phyloP scores from a whole-genome alignment of 1,140 invertebrate species.

The Trypoxylus dichotomus region DNA sequence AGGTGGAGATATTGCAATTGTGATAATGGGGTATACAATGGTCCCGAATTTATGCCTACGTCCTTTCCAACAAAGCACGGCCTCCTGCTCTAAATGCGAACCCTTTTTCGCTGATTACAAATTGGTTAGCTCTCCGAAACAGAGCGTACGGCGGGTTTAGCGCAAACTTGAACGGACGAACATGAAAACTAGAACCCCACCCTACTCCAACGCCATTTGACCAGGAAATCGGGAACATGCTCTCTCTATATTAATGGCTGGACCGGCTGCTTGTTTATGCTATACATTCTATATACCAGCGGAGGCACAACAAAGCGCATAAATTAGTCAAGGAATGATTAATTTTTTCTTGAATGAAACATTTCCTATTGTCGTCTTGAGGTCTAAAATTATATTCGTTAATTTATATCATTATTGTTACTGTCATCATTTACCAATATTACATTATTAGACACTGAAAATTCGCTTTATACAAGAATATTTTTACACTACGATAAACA shows the following conservation, averaged over 20 bases:
- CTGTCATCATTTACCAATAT: too few relatives aligned
- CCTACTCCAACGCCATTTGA: not conserved
- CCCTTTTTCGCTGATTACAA: constrained; percentile 34
- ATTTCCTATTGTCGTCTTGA: too few relatives aligned
- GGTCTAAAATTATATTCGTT: too few relatives aligned
- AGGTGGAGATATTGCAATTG: constrained; percentile 28
- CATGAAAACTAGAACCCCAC: not conserved
- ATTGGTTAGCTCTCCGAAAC: constrained; percentile 29
- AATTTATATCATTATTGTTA: too few relatives aligned
- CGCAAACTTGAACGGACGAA: not conserved
- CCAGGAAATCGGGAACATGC: not conserved
- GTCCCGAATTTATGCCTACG: constrained; percentile 32
- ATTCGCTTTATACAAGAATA: too few relatives aligned
- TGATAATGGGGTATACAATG: constrained; percentile 36
- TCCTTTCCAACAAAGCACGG: constrained; percentile 21
- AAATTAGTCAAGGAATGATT: too few relatives aligned
- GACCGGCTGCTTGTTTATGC: not conserved
- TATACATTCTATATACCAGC: too few relatives aligned
- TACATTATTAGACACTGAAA: too few relatives aligned
- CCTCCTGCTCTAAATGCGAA: not conserved
- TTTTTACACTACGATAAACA: too few relatives aligned
- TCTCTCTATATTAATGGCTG: not conserved
- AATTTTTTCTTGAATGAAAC: too few relatives aligned
- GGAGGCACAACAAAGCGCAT: too few relatives aligned
- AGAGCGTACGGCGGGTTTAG: not conserved